phyloP scores from a whole-genome alignment of 2,888 invertebrate species.

The Netelia inedita region DNA sequence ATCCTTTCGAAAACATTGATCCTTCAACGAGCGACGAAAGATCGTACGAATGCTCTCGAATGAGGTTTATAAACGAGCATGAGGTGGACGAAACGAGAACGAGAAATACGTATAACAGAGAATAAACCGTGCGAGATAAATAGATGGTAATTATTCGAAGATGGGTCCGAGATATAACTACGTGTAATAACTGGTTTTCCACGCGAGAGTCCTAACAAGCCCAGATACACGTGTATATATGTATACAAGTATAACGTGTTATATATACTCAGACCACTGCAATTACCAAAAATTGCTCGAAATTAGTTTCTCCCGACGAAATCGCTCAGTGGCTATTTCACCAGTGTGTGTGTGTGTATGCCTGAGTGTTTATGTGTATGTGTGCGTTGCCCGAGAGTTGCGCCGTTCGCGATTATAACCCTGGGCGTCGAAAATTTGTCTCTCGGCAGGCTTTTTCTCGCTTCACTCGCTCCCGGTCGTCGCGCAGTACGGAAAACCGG shows the following conservation, averaged over 20 bases:
- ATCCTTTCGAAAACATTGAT: no score
- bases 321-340: slow-evolving; percentile 60
- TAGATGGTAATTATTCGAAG: slow-evolving; percentile 59
- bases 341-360: background rate
- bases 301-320: slow-evolving; percentile 69
- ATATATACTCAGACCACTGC: slow-evolving; percentile 12
- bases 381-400: background rate
- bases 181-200: slow-evolving; percentile 59
- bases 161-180: slow-evolving; percentile 55
- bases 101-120: background rate
- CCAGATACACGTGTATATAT: slow-evolving; percentile 29
- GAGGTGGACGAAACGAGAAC: background rate
- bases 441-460: slow-evolving; percentile 6
- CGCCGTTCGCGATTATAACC: slow-evolving; percentile 25
- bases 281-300: slow-evolving; percentile 69
- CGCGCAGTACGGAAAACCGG: slow-evolving; percentile 36
- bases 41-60: no score
- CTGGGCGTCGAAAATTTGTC: slow-evolving; percentile 44
- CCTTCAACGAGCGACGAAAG: no score
- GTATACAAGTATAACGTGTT: slow-evolving; percentile 29
- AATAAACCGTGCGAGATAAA: slow-evolving; percentile 51
- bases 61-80: background rate
- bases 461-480: background rate
- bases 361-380: background rate
- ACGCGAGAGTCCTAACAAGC: slow-evolving; percentile 29